A percentile compares a stretch with the other conserved stretches of the same genome.
phyloP scores from a whole-genome alignment of 2,888 invertebrate species.

The Drosophila neotestacea region DNA sequence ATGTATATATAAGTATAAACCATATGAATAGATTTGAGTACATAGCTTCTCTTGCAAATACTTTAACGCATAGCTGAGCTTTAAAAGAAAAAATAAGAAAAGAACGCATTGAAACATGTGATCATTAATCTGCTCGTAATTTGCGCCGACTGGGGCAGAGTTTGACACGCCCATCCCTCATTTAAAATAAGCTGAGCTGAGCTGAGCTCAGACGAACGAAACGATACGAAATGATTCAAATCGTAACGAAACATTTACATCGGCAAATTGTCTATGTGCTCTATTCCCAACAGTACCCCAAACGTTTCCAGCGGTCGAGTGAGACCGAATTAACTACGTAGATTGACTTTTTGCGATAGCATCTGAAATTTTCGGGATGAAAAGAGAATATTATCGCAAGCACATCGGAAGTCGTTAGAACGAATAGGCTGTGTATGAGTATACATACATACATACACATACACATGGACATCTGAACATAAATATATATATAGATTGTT shows the following conservation, averaged over 20 bases:
- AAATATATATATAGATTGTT: background rate
- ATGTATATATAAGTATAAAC: background rate
- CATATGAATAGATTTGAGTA: conserved; percentile 26
- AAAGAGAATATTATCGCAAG: conserved; percentile 67
- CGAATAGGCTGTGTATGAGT: conserved; percentile 32
- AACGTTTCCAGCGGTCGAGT: conserved; percentile 35
- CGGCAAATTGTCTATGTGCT: conserved; percentile 43
- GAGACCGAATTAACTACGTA: conserved; percentile 68
- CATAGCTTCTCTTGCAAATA: conserved; percentile 43
- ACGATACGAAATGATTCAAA: conserved; percentile 15
- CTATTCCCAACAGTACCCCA: conserved; percentile 17
- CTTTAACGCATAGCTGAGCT: conserved; percentile 69
- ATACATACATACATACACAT: background rate
- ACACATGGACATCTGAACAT: background rate
- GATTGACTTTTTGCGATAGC: conserved; percentile 67
- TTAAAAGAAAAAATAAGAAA: conserved; percentile 47
- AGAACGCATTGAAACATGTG: conserved; percentile 69
- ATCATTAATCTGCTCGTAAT: conserved; percentile 70
- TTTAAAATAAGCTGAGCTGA: conserved; percentile 67
- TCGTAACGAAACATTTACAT: conserved; percentile 49
- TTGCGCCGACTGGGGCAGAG: conserved; percentile 65
- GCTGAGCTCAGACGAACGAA: conserved; percentile 25
- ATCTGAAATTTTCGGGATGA: conserved; percentile 72
- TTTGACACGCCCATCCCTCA: conserved; percentile 66
- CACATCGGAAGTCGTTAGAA: conserved; percentile 71